These are phyloP conservation scores for Coronaproctus castanopsis DNA, from an alignment of 2,888 invertebrate species.

Conservation along the genomic window DNA sequence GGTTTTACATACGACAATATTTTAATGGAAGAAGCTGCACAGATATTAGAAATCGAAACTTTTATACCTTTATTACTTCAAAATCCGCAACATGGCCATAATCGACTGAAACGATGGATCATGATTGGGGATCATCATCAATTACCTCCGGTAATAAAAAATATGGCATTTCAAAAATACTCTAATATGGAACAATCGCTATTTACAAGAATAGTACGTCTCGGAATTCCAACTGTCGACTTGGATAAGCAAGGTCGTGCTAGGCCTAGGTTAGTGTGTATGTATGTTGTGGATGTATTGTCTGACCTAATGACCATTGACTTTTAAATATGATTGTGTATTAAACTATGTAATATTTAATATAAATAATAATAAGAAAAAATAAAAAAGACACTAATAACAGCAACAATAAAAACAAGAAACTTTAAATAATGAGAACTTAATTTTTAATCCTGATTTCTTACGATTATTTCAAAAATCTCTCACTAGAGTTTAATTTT, in stretches of 20 bases:
- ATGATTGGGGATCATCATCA: conserved; percentile 99
- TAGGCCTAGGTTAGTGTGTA: conserved; percentile 41
- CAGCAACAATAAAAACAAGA: too few species aligned
- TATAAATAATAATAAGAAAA: neutral
- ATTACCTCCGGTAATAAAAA: conserved; percentile 96
- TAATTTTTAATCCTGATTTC: too few species aligned
- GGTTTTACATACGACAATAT: conserved; percentile 97
- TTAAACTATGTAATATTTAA: neutral
- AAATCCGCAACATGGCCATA: conserved; percentile 90
- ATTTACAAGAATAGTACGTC: conserved; percentile 83
- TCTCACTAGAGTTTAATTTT: too few species aligned
- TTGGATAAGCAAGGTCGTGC: conserved; percentile 95
- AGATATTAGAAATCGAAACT: conserved; percentile 97
- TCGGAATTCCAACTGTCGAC: conserved; percentile 93
- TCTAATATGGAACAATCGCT: conserved; percentile 99
- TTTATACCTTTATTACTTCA: conserved; percentile 96
- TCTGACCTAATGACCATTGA: neutral
- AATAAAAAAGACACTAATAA: too few species aligned
- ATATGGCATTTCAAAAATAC: conserved; percentile 99
- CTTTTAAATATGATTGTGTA: neutral
- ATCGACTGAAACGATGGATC: conserved; percentile 94
- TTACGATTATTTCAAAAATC: too few species aligned
- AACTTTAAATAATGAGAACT: too few species aligned
- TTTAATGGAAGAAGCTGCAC: conserved; percentile 96
- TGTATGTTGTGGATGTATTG: conserved; percentile 5